phyloP scores from a whole-genome alignment of 1,140 invertebrate species.

The Palaemon carinicauda region DNA sequence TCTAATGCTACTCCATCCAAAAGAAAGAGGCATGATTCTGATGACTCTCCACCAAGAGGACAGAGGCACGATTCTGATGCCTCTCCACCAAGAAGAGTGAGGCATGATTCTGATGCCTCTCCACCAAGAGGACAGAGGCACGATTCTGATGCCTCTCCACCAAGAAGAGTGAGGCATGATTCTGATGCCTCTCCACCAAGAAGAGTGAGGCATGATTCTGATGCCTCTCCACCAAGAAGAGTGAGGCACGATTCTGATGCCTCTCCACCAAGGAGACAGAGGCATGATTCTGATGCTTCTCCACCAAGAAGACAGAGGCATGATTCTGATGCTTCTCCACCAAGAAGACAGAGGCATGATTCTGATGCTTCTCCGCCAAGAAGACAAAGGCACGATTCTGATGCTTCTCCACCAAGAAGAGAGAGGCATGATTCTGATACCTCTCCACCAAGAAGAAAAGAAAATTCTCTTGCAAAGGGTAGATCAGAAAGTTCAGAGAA shows the following conservation, averaged over 20 bases:
- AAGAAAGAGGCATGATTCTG: conserved; percentile 4
- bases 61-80: conserved; percentile 60
- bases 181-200: conserved; percentile 30
- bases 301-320: conserved; percentile 47
- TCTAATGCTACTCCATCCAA: conserved; percentile 47
- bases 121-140: conserved; percentile 56
- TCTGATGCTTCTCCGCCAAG: neutral
- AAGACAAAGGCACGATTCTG: too few relatives aligned
- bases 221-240: too few relatives aligned
- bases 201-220: conserved; percentile 5
- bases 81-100: conserved; percentile 46
- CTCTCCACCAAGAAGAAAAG: too few relatives aligned
- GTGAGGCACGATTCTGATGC: conserved; percentile 29
- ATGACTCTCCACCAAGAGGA: conserved; percentile 55
- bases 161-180: too few relatives aligned
- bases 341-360: conserved; percentile 55
- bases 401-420: conserved; percentile 50
- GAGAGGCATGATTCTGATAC: neutral
- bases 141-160: conserved; percentile 23
- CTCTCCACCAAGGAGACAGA: conserved; percentile 56
- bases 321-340: conserved; percentile 61
- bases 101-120: conserved; percentile 61
- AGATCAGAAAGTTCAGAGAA: too few relatives aligned
- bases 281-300: conserved; percentile 60
- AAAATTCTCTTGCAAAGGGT: too few relatives aligned